Base-by-base conservation (phyloP, 23 tunicate species). In the Trididemnum nubilum region DNA sequence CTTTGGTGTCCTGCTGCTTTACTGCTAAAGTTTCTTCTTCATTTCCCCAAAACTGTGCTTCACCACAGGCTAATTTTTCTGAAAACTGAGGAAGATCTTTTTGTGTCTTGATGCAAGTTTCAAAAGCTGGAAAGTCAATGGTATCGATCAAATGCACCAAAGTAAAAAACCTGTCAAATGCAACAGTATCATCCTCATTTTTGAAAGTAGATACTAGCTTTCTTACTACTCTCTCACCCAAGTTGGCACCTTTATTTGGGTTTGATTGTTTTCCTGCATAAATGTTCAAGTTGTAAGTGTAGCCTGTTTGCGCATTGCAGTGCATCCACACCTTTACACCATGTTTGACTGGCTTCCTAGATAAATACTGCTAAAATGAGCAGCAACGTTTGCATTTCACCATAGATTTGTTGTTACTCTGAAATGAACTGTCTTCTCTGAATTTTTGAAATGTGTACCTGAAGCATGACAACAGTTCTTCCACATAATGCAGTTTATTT, bases 101-200 rank as follows among this genome's bases (percentile, higher is more conserved):
- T 26, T 61, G n/a, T 7, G 30, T 12, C 9, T 36, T 38, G 25
- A 36, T 39, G 24, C 30, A 24, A 2, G 61, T 73, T 36, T 61
- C 79, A 7, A 73, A 23, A 39, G 79, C 79, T 3, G 61, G 27
- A 73, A 39, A 73, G 28, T 32, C 9, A 4, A 37, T n/a, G 35
- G 30, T 36, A 26, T 73, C 60, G 26, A 73, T 73, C 18, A 73
- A 61, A 15, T 73, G 61, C 4, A 73, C 79, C 2, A 61, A 73
- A 9, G 79, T 73, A 32, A 73, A 69, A 73, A 73, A 73, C 9
- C 79, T 37, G 35, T 73, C 79, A 73, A 73, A 73, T 5, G 60
- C 79, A 7, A 73, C 5, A 49, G 79, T 73, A 15, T 21, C 79
- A 74, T 39, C 60, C 12, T 15, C 63, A 7, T 35, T 12, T 74